Percentiles rank a stretch among this genome's conserved stretches.
Evolutionary conservation across 2,888 invertebrate species (phyloP).

Genomic region (Scelioninae gen. 1): DNA sequence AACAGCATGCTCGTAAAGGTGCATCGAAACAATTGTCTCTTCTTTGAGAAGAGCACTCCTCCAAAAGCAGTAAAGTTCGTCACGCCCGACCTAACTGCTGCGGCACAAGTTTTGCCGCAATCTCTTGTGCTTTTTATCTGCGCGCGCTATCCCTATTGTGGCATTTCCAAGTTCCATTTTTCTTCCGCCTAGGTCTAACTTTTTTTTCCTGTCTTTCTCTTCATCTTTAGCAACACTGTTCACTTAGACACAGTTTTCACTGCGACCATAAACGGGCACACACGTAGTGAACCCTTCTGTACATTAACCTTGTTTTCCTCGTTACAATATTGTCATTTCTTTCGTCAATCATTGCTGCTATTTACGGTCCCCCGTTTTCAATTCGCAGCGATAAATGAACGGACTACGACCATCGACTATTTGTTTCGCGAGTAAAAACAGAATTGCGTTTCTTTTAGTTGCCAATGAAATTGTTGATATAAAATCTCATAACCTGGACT

Average conservation of each 20-base stretch:
- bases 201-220: background rate
- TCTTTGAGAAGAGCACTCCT: constrained; percentile 44
- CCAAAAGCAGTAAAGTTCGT: constrained; percentile 55
- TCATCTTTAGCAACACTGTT: background rate
- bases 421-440: constrained; percentile 32
- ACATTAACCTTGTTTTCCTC: constrained; percentile 47
- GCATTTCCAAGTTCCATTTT: constrained; percentile 20
- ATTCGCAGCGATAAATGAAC: constrained; percentile 40
- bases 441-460: constrained; percentile 21
- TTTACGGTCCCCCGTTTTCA: constrained; percentile 41
- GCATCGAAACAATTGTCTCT: constrained; percentile 57
- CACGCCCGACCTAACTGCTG: constrained; percentile 39
- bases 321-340: constrained; percentile 53
- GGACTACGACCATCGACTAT: constrained; percentile 7
- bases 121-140: constrained; percentile 43
- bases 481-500: background rate
- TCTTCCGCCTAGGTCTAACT: background rate
- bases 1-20: constrained; percentile 50
- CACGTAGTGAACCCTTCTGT: constrained; percentile 33
- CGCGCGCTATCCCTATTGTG: constrained; percentile 37
- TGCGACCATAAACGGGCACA: constrained; percentile 48
- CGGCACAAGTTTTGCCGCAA: constrained; percentile 1
- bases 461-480: background rate
- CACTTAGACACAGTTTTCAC: too few relatives aligned
- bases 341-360: constrained; percentile 27